Conservation (phyloP, 2,888 invertebrate genomes). For the Ichneumoninae sp. region DNA sequence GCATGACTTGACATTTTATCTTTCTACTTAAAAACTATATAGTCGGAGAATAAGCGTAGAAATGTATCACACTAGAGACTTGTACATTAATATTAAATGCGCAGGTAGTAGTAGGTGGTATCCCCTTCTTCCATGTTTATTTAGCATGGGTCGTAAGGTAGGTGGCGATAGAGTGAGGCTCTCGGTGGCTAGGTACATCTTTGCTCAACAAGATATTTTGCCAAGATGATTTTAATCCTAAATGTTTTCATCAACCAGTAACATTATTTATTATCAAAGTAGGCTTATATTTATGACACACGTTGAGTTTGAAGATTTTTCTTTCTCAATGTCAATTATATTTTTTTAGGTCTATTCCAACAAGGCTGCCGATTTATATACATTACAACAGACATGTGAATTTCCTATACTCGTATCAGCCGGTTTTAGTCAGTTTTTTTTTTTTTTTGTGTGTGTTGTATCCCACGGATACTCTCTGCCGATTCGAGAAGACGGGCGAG, state of each 20-base stretch:
- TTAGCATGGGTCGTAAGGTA: constrained; percentile 33
- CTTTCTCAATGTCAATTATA: constrained; percentile 38
- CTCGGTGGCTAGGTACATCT: constrained; percentile 22
- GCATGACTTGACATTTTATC: constrained; percentile 62
- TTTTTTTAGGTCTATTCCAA: not conserved
- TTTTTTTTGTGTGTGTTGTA: not conserved
- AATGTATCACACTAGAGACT: constrained; percentile 83
- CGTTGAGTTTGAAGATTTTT: constrained; percentile 51
- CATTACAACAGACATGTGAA: constrained; percentile 23
- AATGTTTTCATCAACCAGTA: constrained; percentile 60
- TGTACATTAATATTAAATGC: constrained; percentile 81
- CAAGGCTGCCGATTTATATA: constrained; percentile 41
- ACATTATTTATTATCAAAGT: constrained; percentile 62
- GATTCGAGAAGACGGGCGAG: constrained; percentile 1
- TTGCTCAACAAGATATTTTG: constrained; percentile 1
- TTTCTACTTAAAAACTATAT: constrained; percentile 72
- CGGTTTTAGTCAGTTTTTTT: not conserved
- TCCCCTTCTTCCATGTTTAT: constrained; percentile 37
- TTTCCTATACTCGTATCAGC: constrained; percentile 2
- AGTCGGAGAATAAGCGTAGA: constrained; percentile 83
- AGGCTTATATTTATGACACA: constrained; percentile 57
- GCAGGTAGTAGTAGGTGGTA: constrained; percentile 71
- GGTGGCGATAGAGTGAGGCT: constrained; percentile 45
- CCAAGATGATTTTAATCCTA: constrained; percentile 55
- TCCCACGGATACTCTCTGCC: not conserved